These are phyloP conservation scores for Argynnis bischoffii DNA, from an alignment of 2,888 invertebrate species.

Conservation along the genomic window DNA sequence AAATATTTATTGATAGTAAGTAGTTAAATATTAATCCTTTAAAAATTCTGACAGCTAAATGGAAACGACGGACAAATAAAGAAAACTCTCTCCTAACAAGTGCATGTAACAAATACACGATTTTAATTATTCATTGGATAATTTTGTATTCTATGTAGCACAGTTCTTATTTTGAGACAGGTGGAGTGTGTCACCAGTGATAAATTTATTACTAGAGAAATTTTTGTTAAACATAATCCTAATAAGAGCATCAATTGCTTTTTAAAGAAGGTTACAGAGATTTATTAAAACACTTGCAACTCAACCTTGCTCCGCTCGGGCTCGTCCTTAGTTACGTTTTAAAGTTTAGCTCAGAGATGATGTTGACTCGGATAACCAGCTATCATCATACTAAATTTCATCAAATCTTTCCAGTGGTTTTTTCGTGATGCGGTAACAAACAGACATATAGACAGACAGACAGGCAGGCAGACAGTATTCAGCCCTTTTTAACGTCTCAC, in stretches of 20 bases:
- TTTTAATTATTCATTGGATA: slow-evolving; percentile 36
- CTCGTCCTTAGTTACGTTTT: too few relatives aligned
- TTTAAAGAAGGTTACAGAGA: not conserved
- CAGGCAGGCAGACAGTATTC: too few relatives aligned
- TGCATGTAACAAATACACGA: slow-evolving; percentile 32
- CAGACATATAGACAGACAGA: too few relatives aligned
- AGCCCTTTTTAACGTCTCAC: too few relatives aligned
- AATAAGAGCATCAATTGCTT: not conserved
- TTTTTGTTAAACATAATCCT: not conserved
- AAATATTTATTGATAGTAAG: not conserved
- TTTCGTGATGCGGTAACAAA: too few relatives aligned
- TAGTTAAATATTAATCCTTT: not conserved
- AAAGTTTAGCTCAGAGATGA: too few relatives aligned
- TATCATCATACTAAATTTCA: too few relatives aligned
- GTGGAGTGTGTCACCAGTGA: slow-evolving; percentile 22
- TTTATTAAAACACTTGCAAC: not conserved
- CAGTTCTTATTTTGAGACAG: slow-evolving; percentile 29
- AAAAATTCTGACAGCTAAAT: not conserved
- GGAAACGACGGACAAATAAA: not conserved
- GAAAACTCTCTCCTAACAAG: slow-evolving; percentile 33
- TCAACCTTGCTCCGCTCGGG: too few relatives aligned
- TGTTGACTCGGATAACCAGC: too few relatives aligned
- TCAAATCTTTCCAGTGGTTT: too few relatives aligned
- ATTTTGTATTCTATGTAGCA: slow-evolving; percentile 30
- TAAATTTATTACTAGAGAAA: slow-evolving; percentile 9